Evolutionary conservation across 2,797 vertebrate genomes (phyloP).

Genomic region (Propithecus deckenii): DNA sequence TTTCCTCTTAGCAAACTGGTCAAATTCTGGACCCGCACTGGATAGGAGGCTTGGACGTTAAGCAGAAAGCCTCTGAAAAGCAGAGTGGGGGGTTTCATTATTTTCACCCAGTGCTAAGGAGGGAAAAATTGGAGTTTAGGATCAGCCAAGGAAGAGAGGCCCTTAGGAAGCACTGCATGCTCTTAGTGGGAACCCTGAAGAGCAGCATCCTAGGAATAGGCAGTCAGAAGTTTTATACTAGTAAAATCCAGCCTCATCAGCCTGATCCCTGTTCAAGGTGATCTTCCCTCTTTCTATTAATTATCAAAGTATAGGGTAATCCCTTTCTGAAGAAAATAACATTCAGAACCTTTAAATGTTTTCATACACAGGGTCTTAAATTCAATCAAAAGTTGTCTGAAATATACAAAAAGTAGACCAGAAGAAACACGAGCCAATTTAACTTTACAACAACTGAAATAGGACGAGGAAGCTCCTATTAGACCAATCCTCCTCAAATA

Average conservation of each 20-base stretch:
- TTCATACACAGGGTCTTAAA: neutral
- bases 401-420: neutral
- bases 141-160: neutral
- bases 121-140: neutral
- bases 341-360: neutral
- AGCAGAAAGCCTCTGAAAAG: neutral
- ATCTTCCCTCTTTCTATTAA: neutral
- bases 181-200: neutral
- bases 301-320: neutral
- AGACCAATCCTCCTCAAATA: neutral
- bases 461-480: neutral
- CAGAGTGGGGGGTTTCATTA: neutral
- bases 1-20: neutral
- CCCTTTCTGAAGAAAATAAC: neutral
- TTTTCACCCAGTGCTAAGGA: neutral
- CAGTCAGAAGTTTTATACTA: neutral
- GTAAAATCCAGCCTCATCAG: neutral
- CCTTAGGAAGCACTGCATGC: neutral
- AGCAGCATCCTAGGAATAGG: neutral
- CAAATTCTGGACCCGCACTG: neutral
- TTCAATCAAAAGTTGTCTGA: neutral
- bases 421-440: neutral
- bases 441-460: neutral
- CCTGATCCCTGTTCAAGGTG: neutral
- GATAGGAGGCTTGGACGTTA: neutral